These are phyloP conservation scores for Calliopum simillimum DNA, from an alignment of 2,888 invertebrate genomes.

Conservation along the genomic window DNA sequence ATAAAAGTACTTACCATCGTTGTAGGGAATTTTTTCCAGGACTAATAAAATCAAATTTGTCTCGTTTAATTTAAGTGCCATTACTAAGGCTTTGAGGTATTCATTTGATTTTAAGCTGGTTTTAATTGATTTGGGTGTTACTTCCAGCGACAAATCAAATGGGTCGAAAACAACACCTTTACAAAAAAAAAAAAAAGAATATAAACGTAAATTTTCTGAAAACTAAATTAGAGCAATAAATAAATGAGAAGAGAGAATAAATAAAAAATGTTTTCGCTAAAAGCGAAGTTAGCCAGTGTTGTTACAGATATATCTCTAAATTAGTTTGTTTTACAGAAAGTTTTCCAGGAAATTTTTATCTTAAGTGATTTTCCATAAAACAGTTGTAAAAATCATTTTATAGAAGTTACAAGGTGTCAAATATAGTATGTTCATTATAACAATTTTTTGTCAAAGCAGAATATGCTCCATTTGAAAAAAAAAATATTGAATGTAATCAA, in stretches of 20 bases:
- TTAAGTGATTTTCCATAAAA: too few relatives aligned
- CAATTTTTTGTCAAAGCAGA: too few relatives aligned
- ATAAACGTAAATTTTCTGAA: not conserved
- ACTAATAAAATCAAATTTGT: conserved; percentile 79
- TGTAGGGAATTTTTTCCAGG: conserved; percentile 82
- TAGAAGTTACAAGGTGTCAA: too few relatives aligned
- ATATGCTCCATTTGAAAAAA: too few relatives aligned
- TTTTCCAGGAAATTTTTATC: too few relatives aligned
- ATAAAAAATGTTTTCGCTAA: too few relatives aligned
- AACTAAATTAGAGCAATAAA: not conserved
- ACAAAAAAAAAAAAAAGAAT: conserved; percentile 5
- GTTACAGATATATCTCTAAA: too few relatives aligned
- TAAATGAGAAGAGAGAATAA: not conserved
- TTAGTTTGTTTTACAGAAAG: too few relatives aligned
- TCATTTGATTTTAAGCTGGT: conserved; percentile 71
- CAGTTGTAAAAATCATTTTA: too few relatives aligned
- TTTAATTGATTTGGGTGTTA: conserved; percentile 81
- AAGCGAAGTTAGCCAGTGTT: too few relatives aligned
- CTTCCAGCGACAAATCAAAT: conserved; percentile 84
- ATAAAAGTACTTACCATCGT: conserved; percentile 74
- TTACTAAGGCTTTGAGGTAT: conserved; percentile 82
- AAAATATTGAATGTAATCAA: too few relatives aligned
- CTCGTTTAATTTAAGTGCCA: conserved; percentile 89
- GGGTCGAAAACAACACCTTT: conserved; percentile 91
- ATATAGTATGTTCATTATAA: too few relatives aligned